A percentile compares a stretch with the other conserved stretches of the same genome.
Conservation (phyloP, 1,140 invertebrate species). For the Drosophila elegans region DNA sequence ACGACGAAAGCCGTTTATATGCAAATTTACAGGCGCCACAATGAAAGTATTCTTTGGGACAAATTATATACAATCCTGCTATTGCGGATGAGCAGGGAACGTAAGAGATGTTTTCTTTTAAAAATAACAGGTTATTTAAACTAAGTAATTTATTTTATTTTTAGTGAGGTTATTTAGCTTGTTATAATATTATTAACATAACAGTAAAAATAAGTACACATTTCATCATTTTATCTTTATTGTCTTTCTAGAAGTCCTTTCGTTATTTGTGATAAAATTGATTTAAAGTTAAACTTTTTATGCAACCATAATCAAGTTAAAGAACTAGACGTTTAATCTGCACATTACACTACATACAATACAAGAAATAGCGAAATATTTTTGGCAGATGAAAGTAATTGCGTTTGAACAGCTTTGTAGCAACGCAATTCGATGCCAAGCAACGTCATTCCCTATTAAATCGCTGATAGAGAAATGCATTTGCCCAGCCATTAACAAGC, state of each 20-base stretch:
- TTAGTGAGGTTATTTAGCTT: neutral
- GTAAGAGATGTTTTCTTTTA: neutral
- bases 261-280: no score
- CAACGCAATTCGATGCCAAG: constrained; percentile 16
- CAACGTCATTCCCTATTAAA: constrained; percentile 46
- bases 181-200: no score
- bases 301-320: neutral
- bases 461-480: constrained; percentile 21
- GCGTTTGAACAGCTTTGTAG: constrained; percentile 16
- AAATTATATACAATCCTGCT: constrained; percentile 20
- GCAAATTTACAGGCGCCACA: constrained; percentile 28
- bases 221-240: no score
- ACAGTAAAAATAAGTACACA: no score
- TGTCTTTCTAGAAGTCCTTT: neutral
- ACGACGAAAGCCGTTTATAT: constrained; percentile 27
- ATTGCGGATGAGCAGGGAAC: constrained; percentile 1
- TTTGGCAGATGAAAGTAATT: constrained; percentile 18
- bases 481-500: constrained; percentile 24
- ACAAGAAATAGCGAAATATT: constrained; percentile 23
- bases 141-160: neutral
- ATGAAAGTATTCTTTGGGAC: constrained; percentile 18
- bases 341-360: constrained; percentile 23
- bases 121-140: no score
- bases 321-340: constrained; percentile 8
- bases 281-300: neutral